phyloP scores from a whole-genome alignment of 2,888 invertebrate species.

The Bugula neritina region DNA sequence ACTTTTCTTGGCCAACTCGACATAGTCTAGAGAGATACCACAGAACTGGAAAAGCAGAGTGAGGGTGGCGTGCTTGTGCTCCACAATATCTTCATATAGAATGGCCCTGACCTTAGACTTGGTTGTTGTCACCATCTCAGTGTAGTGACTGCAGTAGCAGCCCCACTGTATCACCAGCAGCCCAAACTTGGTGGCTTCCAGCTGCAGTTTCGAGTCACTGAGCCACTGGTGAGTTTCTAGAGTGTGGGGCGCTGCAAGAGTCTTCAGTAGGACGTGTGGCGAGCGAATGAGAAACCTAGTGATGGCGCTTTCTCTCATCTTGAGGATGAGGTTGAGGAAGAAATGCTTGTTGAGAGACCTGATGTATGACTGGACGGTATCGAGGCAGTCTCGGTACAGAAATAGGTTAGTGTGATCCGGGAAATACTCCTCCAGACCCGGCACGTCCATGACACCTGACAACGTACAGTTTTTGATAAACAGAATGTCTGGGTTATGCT shows the following conservation, averaged over 20 bases:
- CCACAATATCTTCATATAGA: conserved; percentile 45
- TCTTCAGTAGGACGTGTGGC: not conserved
- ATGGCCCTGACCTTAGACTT: conserved; percentile 30
- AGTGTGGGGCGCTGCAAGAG: not conserved
- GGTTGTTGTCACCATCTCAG: not conserved
- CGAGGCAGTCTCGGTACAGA: conserved; percentile 42
- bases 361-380: conserved; percentile 38
- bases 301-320: conserved; percentile 31
- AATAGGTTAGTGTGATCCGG: conserved; percentile 40
- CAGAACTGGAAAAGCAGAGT: conserved; percentile 37
- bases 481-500: conserved; percentile 30
- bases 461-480: conserved; percentile 17
- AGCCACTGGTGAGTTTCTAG: not conserved
- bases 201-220: conserved; percentile 3
- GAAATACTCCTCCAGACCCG: conserved; percentile 36
- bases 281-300: not conserved
- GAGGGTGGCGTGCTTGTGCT: conserved; percentile 37
- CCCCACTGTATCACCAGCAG: conserved; percentile 12
- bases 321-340: conserved; percentile 37
- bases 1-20: conserved; percentile 37
- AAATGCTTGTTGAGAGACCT: conserved; percentile 39
- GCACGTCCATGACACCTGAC: conserved; percentile 37
- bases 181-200: not conserved
- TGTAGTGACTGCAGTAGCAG: conserved; percentile 9
- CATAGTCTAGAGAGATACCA: conserved; percentile 39